A percentile compares a stretch with the other conserved stretches of the same genome.
Evolutionary conservation across 2,113 vertebrate genomes (phyloP).

Genomic region (Dasyprocta punctata): DNA sequence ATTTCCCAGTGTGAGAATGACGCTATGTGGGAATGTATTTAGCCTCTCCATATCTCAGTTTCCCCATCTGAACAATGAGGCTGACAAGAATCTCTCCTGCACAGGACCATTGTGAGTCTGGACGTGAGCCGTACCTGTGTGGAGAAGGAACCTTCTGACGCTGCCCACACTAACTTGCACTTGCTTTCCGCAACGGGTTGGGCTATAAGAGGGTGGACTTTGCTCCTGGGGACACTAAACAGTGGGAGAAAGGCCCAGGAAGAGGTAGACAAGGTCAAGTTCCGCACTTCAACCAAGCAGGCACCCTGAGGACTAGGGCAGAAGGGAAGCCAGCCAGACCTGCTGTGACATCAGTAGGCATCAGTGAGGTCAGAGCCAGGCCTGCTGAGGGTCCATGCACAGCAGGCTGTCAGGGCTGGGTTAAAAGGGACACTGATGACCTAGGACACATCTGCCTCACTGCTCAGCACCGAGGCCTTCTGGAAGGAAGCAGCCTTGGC

Average conservation of each 20-base stretch:
- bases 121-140: background rate
- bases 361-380: background rate
- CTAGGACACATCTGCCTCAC: fast-evolving
- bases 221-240: background rate
- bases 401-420: background rate
- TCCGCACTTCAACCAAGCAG: background rate
- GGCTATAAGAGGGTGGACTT: background rate
- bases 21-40: background rate
- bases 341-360: too few species aligned
- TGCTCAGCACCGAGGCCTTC: background rate
- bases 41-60: background rate
- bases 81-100: background rate
- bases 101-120: background rate
- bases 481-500: background rate
- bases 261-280: background rate
- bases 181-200: background rate
- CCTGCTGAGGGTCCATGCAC: fast-evolving
- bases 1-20: background rate
- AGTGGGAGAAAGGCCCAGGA: fast-evolving
- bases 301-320: background rate
- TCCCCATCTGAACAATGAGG: background rate
- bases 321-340: background rate
- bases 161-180: background rate
- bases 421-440: background rate
- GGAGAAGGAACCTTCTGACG: background rate